phyloP scores from a whole-genome alignment of 2,113 vertebrate species.

The Protomyctophum bolini region DNA sequence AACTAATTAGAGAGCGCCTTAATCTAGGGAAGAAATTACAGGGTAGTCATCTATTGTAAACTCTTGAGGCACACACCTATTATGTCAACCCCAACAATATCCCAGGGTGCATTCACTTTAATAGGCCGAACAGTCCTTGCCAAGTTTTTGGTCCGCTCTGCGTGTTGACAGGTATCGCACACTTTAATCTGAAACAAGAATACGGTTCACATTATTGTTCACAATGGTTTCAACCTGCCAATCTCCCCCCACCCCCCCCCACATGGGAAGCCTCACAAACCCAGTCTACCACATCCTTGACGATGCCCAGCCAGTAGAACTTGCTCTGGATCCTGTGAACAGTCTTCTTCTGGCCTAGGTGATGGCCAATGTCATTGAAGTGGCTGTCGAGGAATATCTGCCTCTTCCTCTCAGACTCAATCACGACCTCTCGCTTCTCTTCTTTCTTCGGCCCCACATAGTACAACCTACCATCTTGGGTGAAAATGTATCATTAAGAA shows the following conservation, averaged over 20 bases:
- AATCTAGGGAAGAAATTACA: neutral
- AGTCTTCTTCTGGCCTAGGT: constrained; percentile 92
- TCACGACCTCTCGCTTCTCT: constrained; percentile 90
- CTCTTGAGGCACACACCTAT: constrained; percentile 73
- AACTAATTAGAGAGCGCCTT: neutral
- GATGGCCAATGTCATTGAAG: constrained; percentile 86
- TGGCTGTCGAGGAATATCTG: constrained; percentile 90
- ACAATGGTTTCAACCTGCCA: too few species aligned
- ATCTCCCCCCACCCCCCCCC: neutral
- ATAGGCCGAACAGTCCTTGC: constrained; percentile 76
- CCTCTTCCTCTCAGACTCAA: constrained; percentile 83
- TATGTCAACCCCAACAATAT: constrained; percentile 67
- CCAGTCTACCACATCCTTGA: constrained; percentile 93
- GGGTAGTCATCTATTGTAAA: neutral
- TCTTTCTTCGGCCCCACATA: constrained; percentile 91
- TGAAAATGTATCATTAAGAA: too few species aligned
- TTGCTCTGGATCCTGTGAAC: constrained; percentile 89
- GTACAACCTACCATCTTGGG: constrained; percentile 83
- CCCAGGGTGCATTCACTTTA: constrained; percentile 88
- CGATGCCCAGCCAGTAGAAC: constrained; percentile 93
- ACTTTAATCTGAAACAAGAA: constrained; percentile 83
- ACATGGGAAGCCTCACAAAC: constrained; percentile 57
- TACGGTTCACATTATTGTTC: neutral
- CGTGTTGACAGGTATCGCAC: constrained; percentile 88
- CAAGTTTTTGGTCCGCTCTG: constrained; percentile 84